Percentiles rank a stretch among this genome's conserved stretches.
Evolutionary conservation across 2,888 invertebrate genomes (phyloP).

Genomic region (Eurytoma adleriae): DNA sequence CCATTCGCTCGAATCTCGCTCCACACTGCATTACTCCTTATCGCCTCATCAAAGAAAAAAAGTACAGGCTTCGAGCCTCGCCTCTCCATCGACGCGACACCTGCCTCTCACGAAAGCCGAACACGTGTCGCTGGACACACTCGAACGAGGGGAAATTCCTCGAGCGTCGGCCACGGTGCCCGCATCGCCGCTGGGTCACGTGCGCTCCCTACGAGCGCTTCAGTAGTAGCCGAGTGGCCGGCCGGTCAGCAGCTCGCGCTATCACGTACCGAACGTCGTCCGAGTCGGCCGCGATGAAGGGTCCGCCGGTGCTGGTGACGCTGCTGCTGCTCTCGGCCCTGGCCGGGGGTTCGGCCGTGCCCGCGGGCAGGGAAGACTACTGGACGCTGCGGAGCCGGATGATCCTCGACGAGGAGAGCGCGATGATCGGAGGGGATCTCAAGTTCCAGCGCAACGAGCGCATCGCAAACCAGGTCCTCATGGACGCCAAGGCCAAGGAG

Average conservation of each 20-base stretch:
- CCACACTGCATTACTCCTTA: no score
- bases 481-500: conserved; percentile 79
- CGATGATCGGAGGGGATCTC: conserved; percentile 77
- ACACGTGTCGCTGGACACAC: no score
- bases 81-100: no score
- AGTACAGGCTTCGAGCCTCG: no score
- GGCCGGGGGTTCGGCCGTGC: background rate
- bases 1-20: no score
- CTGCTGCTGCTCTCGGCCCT: background rate
- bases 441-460: conserved; percentile 77
- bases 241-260: background rate
- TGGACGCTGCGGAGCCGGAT: conserved; percentile 40
- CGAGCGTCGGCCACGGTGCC: no score
- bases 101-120: no score
- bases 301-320: background rate
- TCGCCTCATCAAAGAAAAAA: no score
- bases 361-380: conserved; percentile 16
- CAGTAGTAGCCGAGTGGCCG: conserved; percentile 10
- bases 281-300: conserved; percentile 2
- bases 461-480: conserved; percentile 79
- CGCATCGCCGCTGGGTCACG: no score
- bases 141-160: no score
- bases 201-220: no score
- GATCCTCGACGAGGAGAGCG: conserved; percentile 37
- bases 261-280: no score